A percentile compares a stretch with the other conserved stretches of the same genome.
phyloP scores from a whole-genome alignment of 2,797 vertebrate genomes.

The Ispidina picta region DNA sequence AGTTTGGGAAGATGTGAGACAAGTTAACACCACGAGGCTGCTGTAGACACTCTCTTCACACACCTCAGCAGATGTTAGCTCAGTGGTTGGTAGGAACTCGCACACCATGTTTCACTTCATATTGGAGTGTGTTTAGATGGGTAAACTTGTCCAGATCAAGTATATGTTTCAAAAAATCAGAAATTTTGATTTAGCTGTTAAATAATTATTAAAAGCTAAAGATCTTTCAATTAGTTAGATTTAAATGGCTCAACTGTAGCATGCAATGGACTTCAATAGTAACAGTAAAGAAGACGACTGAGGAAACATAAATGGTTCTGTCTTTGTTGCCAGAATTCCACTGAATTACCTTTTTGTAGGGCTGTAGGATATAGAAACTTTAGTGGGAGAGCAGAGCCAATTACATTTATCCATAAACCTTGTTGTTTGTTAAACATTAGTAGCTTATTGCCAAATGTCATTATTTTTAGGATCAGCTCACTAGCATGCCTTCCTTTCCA shows the following conservation, averaged over 20 bases:
- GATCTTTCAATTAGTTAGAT: neutral
- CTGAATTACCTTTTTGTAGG: neutral
- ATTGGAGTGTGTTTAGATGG: neutral
- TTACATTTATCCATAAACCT: neutral
- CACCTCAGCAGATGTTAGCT: neutral
- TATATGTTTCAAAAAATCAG: neutral
- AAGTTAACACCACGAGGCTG: neutral
- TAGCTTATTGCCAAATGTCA: neutral
- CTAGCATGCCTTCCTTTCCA: neutral
- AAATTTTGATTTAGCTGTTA: neutral
- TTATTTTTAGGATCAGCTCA: neutral
- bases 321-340: neutral
- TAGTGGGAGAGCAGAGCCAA: neutral
- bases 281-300: neutral
- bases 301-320: neutral
- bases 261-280: neutral
- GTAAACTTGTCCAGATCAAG: neutral
- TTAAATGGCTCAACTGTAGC: neutral
- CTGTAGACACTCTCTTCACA: neutral
- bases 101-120: neutral
- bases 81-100: neutral
- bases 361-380: neutral
- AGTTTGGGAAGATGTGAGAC: neutral
- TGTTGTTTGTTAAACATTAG: neutral
- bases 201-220: neutral